These are phyloP conservation scores for Pollachius pollachius DNA, from an alignment of 2,113 vertebrate species.

Conservation along the genomic window DNA sequence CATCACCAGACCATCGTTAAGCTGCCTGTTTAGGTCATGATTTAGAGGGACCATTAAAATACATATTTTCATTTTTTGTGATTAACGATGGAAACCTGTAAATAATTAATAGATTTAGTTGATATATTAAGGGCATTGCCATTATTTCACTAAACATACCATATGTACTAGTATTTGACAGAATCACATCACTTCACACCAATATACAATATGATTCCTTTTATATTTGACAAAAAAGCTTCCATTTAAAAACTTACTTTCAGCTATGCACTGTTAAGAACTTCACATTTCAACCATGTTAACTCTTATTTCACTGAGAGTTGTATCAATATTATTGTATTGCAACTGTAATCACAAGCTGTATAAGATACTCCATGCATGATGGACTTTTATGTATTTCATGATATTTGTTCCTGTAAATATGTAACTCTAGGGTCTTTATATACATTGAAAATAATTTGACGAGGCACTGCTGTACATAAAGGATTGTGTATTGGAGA, in stretches of 20 bases:
- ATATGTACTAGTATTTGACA: conserved; percentile 39
- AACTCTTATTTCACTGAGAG: conserved; percentile 27
- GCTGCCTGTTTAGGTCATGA: conserved; percentile 4
- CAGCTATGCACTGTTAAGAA: conserved; percentile 29
- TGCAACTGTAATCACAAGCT: conserved; percentile 14
- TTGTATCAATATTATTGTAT: conserved; percentile 30
- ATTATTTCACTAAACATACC: conserved; percentile 42
- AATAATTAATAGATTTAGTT: conserved; percentile 47
- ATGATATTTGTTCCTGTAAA: conserved; percentile 61
- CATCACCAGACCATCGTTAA: conserved; percentile 26
- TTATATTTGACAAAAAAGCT: conserved; percentile 22
- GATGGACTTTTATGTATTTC: conserved; percentile 50
- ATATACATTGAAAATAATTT: conserved; percentile 47
- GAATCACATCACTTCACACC: conserved; percentile 37
- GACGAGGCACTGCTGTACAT: conserved; percentile 36
- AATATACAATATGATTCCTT: conserved; percentile 36
- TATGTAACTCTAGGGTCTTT: conserved; percentile 47
- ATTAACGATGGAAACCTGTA: conserved; percentile 63
- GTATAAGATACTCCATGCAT: conserved; percentile 52
- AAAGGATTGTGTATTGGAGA: conserved; percentile 40
- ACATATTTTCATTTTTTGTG: conserved; percentile 31
- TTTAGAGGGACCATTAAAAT: background rate
- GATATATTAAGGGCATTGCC: conserved; percentile 43
- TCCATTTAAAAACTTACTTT: conserved; percentile 21
- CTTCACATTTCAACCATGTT: background rate